A percentile compares a stretch with the other conserved stretches of the same genome.
Evolutionary conservation across 2,888 invertebrate genomes (phyloP).

Genomic region (Pseudeuparius sepicola): DNA sequence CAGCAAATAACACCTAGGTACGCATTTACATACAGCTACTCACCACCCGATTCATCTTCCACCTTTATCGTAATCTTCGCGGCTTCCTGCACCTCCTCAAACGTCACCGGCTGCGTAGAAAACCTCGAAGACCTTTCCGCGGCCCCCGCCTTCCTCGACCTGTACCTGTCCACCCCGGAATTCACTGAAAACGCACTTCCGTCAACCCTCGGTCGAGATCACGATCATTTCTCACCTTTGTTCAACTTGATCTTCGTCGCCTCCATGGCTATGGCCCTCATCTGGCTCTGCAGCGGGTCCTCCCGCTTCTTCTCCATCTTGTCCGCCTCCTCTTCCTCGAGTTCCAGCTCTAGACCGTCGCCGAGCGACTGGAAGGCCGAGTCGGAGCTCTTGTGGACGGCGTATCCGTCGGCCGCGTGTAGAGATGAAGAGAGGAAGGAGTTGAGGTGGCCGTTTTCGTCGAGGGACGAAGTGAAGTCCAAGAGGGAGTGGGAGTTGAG

Average conservation of each 20-base stretch:
- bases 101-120: slow-evolving; percentile 60
- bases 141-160: slow-evolving; percentile 19
- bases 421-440: slow-evolving; percentile 28
- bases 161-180: slow-evolving; percentile 28
- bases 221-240: slow-evolving; percentile 38
- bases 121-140: slow-evolving; percentile 17
- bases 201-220: too few relatives aligned
- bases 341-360: slow-evolving; percentile 36
- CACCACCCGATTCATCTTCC: too few relatives aligned
- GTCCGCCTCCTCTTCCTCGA: slow-evolving; percentile 30
- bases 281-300: slow-evolving; percentile 36
- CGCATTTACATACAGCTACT: too few relatives aligned
- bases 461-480: slow-evolving; percentile 30
- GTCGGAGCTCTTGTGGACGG: slow-evolving; percentile 43
- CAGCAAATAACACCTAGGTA: too few relatives aligned
- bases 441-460: slow-evolving; percentile 29
- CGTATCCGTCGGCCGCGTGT: too few relatives aligned
- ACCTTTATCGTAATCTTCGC: too few relatives aligned
- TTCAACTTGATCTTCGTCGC: slow-evolving; percentile 33
- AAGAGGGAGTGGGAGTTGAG: slow-evolving; percentile 32
- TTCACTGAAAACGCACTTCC: slow-evolving; percentile 24
- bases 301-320: slow-evolving; percentile 10
- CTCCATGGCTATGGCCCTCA: slow-evolving; percentile 42
- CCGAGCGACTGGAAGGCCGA: slow-evolving; percentile 44
- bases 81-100: slow-evolving; percentile 50